A percentile compares a stretch with the other conserved stretches of the same genome.
These are phyloP conservation scores for Hybos culiciformis DNA, from an alignment of 2,888 invertebrate genomes.

Conservation along the genomic window DNA sequence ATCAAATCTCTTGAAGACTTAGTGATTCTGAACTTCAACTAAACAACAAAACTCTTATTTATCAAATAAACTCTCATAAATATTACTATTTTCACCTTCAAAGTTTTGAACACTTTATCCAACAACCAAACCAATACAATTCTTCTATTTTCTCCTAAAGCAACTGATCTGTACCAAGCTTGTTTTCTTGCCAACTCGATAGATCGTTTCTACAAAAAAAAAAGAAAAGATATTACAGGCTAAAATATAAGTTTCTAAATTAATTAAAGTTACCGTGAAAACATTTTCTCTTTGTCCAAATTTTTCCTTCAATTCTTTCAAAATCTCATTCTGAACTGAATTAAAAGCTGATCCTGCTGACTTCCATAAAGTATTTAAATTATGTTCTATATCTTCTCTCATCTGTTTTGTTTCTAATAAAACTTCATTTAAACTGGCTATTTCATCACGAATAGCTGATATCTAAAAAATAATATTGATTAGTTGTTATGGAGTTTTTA, in stretches of 20 bases:
- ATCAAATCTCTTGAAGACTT: no score
- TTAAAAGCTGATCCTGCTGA: conserved; percentile 26
- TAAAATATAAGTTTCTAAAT: background rate
- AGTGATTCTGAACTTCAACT: no score
- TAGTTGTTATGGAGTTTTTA: background rate
- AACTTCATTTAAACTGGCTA: conserved; percentile 30
- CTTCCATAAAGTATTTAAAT: conserved; percentile 25
- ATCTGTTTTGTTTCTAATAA: conserved; percentile 31
- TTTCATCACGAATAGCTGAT: conserved; percentile 32
- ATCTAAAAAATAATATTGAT: conserved; percentile 18
- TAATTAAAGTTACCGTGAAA: conserved; percentile 24
- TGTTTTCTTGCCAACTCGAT: conserved; percentile 48
- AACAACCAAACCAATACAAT: conserved; percentile 41
- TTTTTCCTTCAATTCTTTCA: conserved; percentile 26
- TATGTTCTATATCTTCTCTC: conserved; percentile 28
- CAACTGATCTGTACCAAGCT: conserved; percentile 49
- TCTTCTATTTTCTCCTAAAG: conserved; percentile 42
- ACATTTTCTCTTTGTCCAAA: conserved; percentile 32
- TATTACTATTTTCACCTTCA: conserved; percentile 20
- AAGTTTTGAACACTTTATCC: conserved; percentile 38
- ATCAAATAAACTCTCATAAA: background rate
- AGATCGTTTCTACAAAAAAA: conserved; percentile 31
- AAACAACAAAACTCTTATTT: no score
- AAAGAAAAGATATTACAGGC: conserved; percentile 1
- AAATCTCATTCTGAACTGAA: conserved; percentile 26